Percentiles rank a stretch among this genome's conserved stretches.
These are phyloP conservation scores for Neelides sp. DNA, from an alignment of 1,140 invertebrate genomes.

Conservation along the genomic window DNA sequence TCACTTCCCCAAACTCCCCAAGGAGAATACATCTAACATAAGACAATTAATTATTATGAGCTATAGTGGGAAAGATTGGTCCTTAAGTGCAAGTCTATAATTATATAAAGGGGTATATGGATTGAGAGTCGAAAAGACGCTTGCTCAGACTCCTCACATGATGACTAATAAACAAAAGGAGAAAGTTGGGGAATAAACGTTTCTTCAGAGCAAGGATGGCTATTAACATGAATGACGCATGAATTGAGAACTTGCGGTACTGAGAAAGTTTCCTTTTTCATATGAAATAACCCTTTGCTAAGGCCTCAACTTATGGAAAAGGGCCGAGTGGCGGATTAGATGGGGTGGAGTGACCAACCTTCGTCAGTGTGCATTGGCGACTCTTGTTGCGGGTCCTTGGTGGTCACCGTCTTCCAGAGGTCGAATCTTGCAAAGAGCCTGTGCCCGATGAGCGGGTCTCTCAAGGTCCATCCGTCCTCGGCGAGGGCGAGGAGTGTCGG, in stretches of 20 bases:
- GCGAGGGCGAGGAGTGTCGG: conserved; percentile 55
- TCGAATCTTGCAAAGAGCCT: conserved; percentile 76
- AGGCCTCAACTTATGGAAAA: no score
- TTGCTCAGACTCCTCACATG: conserved; percentile 6
- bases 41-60: conserved; percentile 3
- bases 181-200: no score
- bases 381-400: conserved; percentile 9
- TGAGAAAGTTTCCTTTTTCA: conserved; percentile 3
- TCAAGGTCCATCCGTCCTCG: conserved; percentile 70
- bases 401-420: conserved; percentile 66
- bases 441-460: conserved; percentile 61
- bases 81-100: neutral
- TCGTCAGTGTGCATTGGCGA: conserved; percentile 11
- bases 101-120: neutral
- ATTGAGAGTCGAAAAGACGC: neutral
- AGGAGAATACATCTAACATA: conserved; percentile 22
- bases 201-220: no score
- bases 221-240: no score
- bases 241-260: no score
- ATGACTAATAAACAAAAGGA: no score
- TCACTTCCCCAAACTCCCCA: conserved; percentile 44
- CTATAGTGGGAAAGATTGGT: neutral
- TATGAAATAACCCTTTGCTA: no score
- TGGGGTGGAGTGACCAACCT: conserved; percentile 13
- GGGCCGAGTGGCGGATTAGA: no score